Evolutionary conservation across 1,140 invertebrate species (phyloP).

Genomic region (Cotesia vestalis): DNA sequence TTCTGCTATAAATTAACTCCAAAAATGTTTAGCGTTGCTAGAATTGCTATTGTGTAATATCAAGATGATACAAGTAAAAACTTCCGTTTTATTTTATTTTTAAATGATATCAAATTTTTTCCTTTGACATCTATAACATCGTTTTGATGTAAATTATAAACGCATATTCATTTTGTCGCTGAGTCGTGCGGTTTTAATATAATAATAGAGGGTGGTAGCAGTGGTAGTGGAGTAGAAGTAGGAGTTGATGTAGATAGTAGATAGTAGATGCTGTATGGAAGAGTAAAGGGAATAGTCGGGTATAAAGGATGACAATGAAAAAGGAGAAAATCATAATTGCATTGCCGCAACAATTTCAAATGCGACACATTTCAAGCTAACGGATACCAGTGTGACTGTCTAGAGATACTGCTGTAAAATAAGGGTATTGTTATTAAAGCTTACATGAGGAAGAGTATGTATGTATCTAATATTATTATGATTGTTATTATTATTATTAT

Average conservation of each 20-base stretch:
- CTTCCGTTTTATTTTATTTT: too few species aligned
- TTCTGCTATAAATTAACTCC: too few species aligned
- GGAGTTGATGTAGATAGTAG: neutral
- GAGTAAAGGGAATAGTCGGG: neutral
- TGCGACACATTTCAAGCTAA: too few species aligned
- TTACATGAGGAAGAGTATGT: slow-evolving; percentile 9
- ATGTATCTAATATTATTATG: too few species aligned
- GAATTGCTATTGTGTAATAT: too few species aligned
- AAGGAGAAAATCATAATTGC: slow-evolving; percentile 8
- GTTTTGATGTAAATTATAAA: too few species aligned
- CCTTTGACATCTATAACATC: too few species aligned
- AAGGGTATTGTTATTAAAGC: slow-evolving; percentile 41
- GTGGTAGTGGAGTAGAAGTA: neutral
- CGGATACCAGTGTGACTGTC: slow-evolving; percentile 22
- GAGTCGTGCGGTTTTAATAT: neutral
- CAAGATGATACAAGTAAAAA: neutral
- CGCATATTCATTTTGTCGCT: too few species aligned
- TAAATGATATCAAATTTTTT: too few species aligned
- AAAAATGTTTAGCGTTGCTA: too few species aligned
- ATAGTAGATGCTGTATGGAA: too few species aligned
- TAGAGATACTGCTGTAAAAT: slow-evolving; percentile 28
- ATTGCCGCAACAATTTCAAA: neutral
- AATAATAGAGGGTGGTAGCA: slow-evolving; percentile 7
- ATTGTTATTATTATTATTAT: too few species aligned
- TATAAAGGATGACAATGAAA: slow-evolving; percentile 25